A percentile compares a stretch with the other conserved stretches of the same genome.
These are phyloP conservation scores for Nomada flava DNA, from an alignment of 2,888 invertebrate genomes.

Conservation along the genomic window DNA sequence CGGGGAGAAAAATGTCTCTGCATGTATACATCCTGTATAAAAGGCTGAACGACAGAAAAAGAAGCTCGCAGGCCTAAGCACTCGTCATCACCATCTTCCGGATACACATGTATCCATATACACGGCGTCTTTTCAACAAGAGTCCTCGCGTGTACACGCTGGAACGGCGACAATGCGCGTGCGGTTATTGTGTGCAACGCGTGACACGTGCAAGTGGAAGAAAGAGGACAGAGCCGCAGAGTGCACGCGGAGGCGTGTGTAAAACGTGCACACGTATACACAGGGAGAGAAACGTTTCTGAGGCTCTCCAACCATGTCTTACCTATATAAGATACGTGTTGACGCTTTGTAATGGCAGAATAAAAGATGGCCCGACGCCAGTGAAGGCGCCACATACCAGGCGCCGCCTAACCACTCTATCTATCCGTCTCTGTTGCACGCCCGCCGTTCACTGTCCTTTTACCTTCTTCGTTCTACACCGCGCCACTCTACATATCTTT, in stretches of 20 bases:
- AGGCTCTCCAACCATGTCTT: slow-evolving; percentile 60
- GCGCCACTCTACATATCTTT: slow-evolving; percentile 16
- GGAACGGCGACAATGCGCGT: slow-evolving; percentile 19
- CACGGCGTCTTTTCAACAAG: background rate
- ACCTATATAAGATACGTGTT: slow-evolving; percentile 77
- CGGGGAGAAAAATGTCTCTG: slow-evolving; percentile 4
- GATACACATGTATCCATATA: slow-evolving; percentile 16
- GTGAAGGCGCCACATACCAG: slow-evolving; percentile 83
- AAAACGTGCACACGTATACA: background rate
- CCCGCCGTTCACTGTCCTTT: slow-evolving; percentile 36
- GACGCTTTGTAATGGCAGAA: slow-evolving; percentile 80
- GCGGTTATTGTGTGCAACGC: slow-evolving; percentile 14
- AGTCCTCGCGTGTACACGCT: slow-evolving; percentile 2
- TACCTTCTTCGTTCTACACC: slow-evolving; percentile 32
- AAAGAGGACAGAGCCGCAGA: background rate
- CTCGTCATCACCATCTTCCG: slow-evolving; percentile 39
- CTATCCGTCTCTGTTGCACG: slow-evolving; percentile 48
- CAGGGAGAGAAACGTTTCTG: slow-evolving; percentile 38
- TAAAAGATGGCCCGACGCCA: slow-evolving; percentile 82
- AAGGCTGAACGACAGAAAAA: slow-evolving; percentile 1
- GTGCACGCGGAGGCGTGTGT: slow-evolving; percentile 29
- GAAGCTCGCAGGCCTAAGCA: slow-evolving; percentile 6
- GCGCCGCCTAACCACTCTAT: slow-evolving; percentile 79
- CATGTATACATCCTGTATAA: background rate
- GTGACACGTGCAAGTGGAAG: background rate